Percentiles rank a stretch among this genome's conserved stretches.
phyloP scores from a whole-genome alignment of 1,140 invertebrate genomes.

The Lethocerus indicus region DNA sequence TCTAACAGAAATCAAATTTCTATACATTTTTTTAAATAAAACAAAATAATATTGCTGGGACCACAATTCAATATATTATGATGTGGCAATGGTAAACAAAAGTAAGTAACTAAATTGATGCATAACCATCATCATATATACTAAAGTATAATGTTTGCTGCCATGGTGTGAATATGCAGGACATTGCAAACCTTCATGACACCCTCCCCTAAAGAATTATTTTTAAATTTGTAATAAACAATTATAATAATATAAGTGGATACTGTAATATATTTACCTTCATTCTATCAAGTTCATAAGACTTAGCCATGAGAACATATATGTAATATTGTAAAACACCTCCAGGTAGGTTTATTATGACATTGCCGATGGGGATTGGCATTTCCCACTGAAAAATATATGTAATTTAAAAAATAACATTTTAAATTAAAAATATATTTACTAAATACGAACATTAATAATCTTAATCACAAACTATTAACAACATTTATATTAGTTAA shows the following conservation, averaged over 20 bases:
- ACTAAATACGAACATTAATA: too few species aligned
- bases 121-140: constrained; percentile 1
- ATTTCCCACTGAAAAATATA: constrained; percentile 42
- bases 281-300: constrained; percentile 41
- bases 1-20: constrained; percentile 29
- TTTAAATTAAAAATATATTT: too few species aligned
- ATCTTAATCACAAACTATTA: too few species aligned
- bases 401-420: too few species aligned
- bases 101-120: neutral
- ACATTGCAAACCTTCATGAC: too few species aligned
- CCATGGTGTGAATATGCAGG: too few species aligned
- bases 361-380: constrained; percentile 53
- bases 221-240: constrained; percentile 1
- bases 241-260: constrained; percentile 8
- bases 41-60: too few species aligned
- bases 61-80: too few species aligned
- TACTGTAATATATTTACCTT: constrained; percentile 17
- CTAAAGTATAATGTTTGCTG: too few species aligned
- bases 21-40: neutral
- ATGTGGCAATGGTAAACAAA: neutral
- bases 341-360: constrained; percentile 43
- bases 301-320: constrained; percentile 69
- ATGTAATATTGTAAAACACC: constrained; percentile 53
- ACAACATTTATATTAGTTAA: too few species aligned
- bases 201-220: too few species aligned